These are phyloP conservation scores for Diplogasteroides magnus DNA, from an alignment of 1,140 invertebrate species.

Conservation along the genomic window DNA sequence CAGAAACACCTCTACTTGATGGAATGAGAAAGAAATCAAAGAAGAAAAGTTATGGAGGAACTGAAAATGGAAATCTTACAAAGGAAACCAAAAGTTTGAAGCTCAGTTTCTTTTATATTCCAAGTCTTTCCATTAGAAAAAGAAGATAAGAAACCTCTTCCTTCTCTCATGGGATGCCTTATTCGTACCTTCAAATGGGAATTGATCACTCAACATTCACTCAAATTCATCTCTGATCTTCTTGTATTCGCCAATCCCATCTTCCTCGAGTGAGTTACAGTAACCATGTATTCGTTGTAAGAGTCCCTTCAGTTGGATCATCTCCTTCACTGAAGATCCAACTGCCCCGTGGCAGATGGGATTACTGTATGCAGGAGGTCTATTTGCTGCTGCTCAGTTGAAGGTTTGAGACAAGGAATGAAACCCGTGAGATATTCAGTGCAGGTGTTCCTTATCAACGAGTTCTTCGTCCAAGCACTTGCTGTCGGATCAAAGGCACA, in stretches of 20 bases:
- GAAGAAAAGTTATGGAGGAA: constrained; percentile 15
- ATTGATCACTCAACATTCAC: constrained; percentile 17
- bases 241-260: constrained; percentile 34
- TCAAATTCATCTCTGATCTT: constrained; percentile 32
- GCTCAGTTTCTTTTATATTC: too few relatives aligned
- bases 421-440: not conserved
- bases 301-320: constrained; percentile 24
- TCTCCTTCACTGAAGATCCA: constrained; percentile 34
- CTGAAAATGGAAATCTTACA: constrained; percentile 13
- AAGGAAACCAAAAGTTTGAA: not conserved
- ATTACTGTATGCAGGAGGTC: constrained; percentile 13
- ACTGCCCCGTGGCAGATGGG: constrained; percentile 27
- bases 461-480: constrained; percentile 29
- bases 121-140: too few relatives aligned
- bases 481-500: constrained; percentile 24
- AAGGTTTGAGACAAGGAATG: not conserved
- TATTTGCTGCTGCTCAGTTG: constrained; percentile 29
- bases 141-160: too few relatives aligned
- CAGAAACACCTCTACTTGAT: constrained; percentile 7
- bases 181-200: constrained; percentile 31
- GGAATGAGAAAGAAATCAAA: not conserved
- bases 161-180: constrained; percentile 26
- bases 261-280: constrained; percentile 24
- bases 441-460: constrained; percentile 28
- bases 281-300: not conserved